Percentiles rank a stretch among this genome's conserved stretches.
These are phyloP conservation scores for Meta bourneti DNA, from an alignment of 2,888 invertebrate genomes.

Conservation along the genomic window DNA sequence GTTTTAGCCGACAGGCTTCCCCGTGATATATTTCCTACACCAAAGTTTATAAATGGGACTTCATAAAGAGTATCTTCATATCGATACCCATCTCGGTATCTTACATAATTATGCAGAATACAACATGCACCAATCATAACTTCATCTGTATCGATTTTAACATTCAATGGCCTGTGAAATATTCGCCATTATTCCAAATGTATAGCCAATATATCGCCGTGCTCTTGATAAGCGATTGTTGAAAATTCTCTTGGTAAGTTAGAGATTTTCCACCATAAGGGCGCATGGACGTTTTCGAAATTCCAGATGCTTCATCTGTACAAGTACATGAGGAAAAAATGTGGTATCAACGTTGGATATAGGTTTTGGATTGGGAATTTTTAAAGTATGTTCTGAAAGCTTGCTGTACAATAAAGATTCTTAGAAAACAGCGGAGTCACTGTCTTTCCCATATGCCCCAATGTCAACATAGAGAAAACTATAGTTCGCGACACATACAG, in stretches of 20 bases:
- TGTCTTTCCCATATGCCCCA: not conserved
- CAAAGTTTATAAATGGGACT: not conserved
- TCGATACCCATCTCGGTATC: too few relatives aligned
- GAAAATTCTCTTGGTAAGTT: not conserved
- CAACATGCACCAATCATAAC: not conserved
- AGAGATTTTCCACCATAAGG: not conserved
- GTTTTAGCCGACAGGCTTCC: too few relatives aligned
- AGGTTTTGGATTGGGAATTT: not conserved
- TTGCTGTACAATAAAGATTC: not conserved
- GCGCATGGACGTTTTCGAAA: not conserved
- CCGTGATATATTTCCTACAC: too few relatives aligned
- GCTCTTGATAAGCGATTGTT: not conserved
- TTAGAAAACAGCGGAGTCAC: not conserved
- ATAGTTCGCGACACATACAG: not conserved
- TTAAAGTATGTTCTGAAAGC: not conserved
- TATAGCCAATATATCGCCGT: slow-evolving; percentile 33
- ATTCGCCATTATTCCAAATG: slow-evolving; percentile 67
- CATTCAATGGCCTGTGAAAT: slow-evolving; percentile 31
- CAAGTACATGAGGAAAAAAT: not conserved
- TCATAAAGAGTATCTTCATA: too few relatives aligned
- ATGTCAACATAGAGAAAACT: not conserved
- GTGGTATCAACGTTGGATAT: too few relatives aligned
- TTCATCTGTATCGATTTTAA: not conserved
- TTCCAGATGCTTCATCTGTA: slow-evolving; percentile 10
- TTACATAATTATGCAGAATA: not conserved